A percentile compares a stretch with the other conserved stretches of the same genome.
These are phyloP conservation scores for Prunella strophiata DNA, from an alignment of 2,797 vertebrate genomes.

Conservation along the genomic window DNA sequence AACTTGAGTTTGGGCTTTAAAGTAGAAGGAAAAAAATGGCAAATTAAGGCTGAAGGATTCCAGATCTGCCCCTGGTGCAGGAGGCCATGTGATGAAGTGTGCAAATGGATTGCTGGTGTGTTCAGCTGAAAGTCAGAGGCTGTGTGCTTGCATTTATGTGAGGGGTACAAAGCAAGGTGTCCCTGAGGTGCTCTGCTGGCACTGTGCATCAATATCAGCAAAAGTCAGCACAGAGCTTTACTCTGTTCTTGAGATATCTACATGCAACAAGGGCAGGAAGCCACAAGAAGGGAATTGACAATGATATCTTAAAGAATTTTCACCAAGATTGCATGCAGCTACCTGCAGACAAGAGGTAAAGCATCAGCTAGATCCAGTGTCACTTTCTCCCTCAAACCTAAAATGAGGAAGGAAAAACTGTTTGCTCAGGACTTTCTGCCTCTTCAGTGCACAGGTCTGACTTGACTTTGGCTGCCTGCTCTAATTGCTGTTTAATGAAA, in stretches of 20 bases:
- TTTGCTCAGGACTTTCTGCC: slow-evolving; percentile 4
- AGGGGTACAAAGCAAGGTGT: not conserved
- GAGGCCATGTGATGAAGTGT: not conserved
- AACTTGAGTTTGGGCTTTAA: not conserved
- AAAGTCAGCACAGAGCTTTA: not conserved
- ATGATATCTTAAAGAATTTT: not conserved
- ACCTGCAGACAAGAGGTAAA: not conserved
- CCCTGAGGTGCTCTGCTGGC: not conserved
- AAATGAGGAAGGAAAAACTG: not conserved
- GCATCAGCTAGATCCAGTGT: not conserved
- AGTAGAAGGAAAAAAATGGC: not conserved
- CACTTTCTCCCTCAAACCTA: not conserved
- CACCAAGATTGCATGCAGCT: not conserved
- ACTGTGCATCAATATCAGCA: not conserved
- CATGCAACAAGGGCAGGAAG: not conserved
- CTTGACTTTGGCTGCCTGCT: slow-evolving; percentile 11
- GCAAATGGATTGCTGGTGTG: not conserved
- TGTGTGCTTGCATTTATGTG: not conserved
- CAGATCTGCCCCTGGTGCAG: not conserved
- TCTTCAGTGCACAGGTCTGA: not conserved
- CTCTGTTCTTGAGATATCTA: not conserved
- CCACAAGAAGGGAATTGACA: not conserved
- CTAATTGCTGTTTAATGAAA: slow-evolving; percentile 42
- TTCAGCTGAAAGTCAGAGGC: not conserved
- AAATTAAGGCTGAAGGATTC: not conserved